Evolutionary conservation across 2,888 invertebrate genomes (phyloP).

Genomic region (Trichogramma evanescens): DNA sequence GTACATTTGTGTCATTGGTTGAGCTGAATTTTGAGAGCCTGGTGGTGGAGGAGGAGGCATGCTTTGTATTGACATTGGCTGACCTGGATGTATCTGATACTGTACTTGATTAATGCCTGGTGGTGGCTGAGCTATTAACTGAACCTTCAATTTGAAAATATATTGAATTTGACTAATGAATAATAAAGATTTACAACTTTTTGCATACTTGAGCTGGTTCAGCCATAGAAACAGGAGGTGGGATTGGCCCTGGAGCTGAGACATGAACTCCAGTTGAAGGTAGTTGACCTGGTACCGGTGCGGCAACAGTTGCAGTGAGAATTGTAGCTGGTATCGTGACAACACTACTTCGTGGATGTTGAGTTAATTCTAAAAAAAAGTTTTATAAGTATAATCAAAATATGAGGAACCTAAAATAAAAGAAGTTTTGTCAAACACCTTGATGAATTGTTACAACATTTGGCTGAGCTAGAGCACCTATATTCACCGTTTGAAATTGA

Average conservation of each 20-base stretch:
- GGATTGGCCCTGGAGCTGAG: constrained; percentile 43
- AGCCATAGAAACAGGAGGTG: constrained; percentile 27
- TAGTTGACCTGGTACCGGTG: constrained; percentile 36
- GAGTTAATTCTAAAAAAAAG: constrained; percentile 39
- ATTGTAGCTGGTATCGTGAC: constrained; percentile 44
- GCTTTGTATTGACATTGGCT: constrained; percentile 41
- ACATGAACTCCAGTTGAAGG: constrained; percentile 46
- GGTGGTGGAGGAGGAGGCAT: constrained; percentile 34
- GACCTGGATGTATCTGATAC: constrained; percentile 44
- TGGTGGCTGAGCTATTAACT: constrained; percentile 45
- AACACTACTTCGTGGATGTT: constrained; percentile 43
- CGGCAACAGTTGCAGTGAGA: constrained; percentile 43
- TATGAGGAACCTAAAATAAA: background rate
- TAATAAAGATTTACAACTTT: background rate
- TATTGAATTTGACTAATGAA: background rate
- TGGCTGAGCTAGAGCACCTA: constrained; percentile 43
- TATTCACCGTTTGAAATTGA: constrained; percentile 46
- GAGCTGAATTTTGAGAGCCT: constrained; percentile 40
- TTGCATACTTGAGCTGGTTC: constrained; percentile 39
- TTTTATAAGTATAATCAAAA: background rate
- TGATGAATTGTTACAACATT: constrained; percentile 46
- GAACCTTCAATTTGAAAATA: constrained; percentile 28
- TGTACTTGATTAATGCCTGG: constrained; percentile 44
- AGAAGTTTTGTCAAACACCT: constrained; percentile 28
- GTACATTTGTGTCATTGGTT: constrained; percentile 44